phyloP scores from a whole-genome alignment of 2,797 vertebrate genomes.

The Xenentodon cancila region DNA sequence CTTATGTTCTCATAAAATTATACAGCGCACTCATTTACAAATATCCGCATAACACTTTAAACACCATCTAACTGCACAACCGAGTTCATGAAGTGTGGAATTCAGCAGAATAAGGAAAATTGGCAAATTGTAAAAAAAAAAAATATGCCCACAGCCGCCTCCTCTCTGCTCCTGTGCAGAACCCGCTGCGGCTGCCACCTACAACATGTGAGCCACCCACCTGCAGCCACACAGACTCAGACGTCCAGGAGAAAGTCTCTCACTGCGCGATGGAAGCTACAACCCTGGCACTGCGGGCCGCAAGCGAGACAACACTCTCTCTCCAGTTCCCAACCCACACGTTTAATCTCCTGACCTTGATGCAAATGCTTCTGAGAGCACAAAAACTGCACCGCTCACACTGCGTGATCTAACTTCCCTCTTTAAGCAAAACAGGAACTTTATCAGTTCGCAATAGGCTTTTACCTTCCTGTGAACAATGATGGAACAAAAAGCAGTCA shows the following conservation, averaged over 20 bases:
- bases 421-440: slow-evolving; percentile 75
- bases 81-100: slow-evolving; percentile 56
- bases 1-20: background rate
- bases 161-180: slow-evolving; percentile 71
- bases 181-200: slow-evolving; percentile 75
- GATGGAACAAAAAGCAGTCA: slow-evolving; percentile 48
- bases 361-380: slow-evolving; percentile 80
- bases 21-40: slow-evolving; percentile 50
- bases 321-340: slow-evolving; percentile 81
- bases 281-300: slow-evolving; percentile 72
- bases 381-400: slow-evolving; percentile 59
- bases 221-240: slow-evolving; percentile 72
- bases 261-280: slow-evolving; percentile 72
- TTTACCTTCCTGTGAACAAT: slow-evolving; percentile 53
- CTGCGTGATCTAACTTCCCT: slow-evolving; percentile 72
- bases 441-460: slow-evolving; percentile 50
- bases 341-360: slow-evolving; percentile 81
- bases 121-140: slow-evolving; percentile 70
- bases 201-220: slow-evolving; percentile 75
- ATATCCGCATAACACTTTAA: slow-evolving; percentile 57
- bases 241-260: slow-evolving; percentile 75
- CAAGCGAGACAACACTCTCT: slow-evolving; percentile 72
- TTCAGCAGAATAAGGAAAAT: slow-evolving; percentile 63
- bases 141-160: slow-evolving; percentile 73
- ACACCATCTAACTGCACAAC: slow-evolving; percentile 57